phyloP scores from a whole-genome alignment of 1,140 invertebrate genomes.

The Drosophila aff. region DNA sequence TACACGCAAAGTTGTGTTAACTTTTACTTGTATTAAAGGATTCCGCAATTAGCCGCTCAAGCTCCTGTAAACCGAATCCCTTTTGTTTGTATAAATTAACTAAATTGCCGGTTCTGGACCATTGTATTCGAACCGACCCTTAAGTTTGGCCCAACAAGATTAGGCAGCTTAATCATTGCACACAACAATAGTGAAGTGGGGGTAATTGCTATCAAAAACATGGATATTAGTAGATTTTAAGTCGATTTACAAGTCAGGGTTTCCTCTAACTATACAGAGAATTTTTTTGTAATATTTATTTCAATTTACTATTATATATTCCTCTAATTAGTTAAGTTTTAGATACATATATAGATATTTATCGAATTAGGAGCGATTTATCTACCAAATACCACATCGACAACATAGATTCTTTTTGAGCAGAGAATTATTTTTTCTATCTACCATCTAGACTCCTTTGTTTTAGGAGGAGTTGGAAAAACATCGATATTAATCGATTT shows the following conservation, averaged over 20 bases:
- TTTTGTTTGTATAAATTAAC: conserved; percentile 22
- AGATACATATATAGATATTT: too few relatives aligned
- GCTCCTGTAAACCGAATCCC: conserved; percentile 2
- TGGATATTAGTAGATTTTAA: not conserved
- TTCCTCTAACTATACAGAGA: too few relatives aligned
- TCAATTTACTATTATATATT: too few relatives aligned
- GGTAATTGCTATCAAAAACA: not conserved
- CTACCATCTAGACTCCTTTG: too few relatives aligned
- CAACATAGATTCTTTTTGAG: not conserved
- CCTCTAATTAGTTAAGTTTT: too few relatives aligned
- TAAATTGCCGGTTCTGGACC: conserved; percentile 8
- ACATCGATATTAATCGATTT: too few relatives aligned
- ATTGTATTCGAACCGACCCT: not conserved
- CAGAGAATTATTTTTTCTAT: too few relatives aligned
- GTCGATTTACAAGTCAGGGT: too few relatives aligned
- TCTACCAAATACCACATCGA: not conserved
- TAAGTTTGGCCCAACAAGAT: not conserved
- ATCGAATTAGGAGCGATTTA: too few relatives aligned
- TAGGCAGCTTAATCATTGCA: not conserved
- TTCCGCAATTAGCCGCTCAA: not conserved
- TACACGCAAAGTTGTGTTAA: conserved; percentile 2
- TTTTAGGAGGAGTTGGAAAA: too few relatives aligned
- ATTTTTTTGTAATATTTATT: too few relatives aligned
- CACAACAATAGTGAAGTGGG: not conserved
- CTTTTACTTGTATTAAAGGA: not conserved